Conservation (phyloP, 2,888 invertebrate species). For the Conomelus anceps region DNA sequence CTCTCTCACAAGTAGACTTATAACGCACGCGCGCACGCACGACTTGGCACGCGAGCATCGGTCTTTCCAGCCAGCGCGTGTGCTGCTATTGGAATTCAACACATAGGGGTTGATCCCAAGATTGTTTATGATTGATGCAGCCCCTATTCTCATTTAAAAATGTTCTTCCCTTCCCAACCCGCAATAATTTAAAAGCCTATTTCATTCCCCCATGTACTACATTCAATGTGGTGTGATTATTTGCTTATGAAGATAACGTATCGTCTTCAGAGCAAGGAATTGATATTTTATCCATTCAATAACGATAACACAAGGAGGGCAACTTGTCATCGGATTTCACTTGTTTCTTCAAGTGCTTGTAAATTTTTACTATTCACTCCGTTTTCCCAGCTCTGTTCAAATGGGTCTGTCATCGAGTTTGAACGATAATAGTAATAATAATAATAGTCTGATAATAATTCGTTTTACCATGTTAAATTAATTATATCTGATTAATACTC, state of each 20-base stretch:
- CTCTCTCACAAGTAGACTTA: not conserved
- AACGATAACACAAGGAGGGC: not conserved
- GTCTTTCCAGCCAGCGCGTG: not conserved
- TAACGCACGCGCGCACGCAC: not conserved
- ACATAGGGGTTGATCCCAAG: not conserved
- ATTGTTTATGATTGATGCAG: not conserved
- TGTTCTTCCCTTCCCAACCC: not conserved
- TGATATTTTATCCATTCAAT: not conserved
- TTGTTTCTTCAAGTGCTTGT: not conserved
- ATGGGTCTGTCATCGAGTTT: no score
- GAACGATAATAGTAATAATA: no score
- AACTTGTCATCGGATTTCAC: not conserved
- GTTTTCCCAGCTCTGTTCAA: not conserved
- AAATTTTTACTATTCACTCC: not conserved
- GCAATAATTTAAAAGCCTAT: not conserved
- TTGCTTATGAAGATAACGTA: not conserved
- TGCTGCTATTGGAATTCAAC: not conserved
- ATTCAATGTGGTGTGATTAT: not conserved
- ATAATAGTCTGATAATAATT: no score
- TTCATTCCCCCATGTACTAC: not conserved
- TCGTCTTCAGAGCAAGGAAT: not conserved
- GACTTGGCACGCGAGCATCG: not conserved
- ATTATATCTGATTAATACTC: no score
- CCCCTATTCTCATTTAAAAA: not conserved
- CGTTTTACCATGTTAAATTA: no score